Conservation (phyloP, 2,797 vertebrate genomes). For the Intellagama lesueurii region DNA sequence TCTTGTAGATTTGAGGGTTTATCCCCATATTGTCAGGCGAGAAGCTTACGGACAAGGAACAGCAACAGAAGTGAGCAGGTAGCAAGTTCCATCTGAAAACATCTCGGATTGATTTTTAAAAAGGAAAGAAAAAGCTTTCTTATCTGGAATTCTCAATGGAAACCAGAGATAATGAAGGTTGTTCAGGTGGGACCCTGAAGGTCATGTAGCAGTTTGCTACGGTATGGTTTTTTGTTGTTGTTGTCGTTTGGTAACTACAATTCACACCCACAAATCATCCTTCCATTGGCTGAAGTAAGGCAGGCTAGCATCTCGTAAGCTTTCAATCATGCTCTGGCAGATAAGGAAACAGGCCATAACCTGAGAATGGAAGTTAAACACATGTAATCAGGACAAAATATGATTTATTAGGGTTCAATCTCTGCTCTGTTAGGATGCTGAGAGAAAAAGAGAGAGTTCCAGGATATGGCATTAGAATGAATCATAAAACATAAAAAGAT, state of each 20-base stretch:
- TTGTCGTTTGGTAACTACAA: conserved; percentile 71
- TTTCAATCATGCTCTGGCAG: conserved; percentile 53
- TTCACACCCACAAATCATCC: conserved; percentile 66
- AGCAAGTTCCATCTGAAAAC: conserved; percentile 57
- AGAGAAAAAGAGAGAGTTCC: background rate
- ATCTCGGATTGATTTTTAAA: conserved; percentile 51
- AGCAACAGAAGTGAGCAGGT: conserved; percentile 57
- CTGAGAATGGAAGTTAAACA: conserved; percentile 47
- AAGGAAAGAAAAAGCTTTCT: conserved; percentile 50
- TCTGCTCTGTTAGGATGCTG: conserved; percentile 39
- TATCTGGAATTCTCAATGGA: conserved; percentile 58
- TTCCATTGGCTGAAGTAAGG: conserved; percentile 47
- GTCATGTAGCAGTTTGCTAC: conserved; percentile 78
- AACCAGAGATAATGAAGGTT: conserved; percentile 62
- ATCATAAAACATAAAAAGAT: too few relatives aligned
- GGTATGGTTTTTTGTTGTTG: too few relatives aligned
- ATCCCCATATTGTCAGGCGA: conserved; percentile 65
- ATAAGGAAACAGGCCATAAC: conserved; percentile 44
- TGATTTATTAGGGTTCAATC: conserved; percentile 63
- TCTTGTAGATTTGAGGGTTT: conserved; percentile 67
- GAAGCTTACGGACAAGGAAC: conserved; percentile 55
- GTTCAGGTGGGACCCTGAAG: conserved; percentile 69
- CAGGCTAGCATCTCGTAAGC: conserved; percentile 31
- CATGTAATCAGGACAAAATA: conserved; percentile 53
- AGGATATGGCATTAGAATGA: conserved; percentile 19